Evolutionary conservation across 2,888 invertebrate species (phyloP).

Genomic region (Dysmachus trigonus): DNA sequence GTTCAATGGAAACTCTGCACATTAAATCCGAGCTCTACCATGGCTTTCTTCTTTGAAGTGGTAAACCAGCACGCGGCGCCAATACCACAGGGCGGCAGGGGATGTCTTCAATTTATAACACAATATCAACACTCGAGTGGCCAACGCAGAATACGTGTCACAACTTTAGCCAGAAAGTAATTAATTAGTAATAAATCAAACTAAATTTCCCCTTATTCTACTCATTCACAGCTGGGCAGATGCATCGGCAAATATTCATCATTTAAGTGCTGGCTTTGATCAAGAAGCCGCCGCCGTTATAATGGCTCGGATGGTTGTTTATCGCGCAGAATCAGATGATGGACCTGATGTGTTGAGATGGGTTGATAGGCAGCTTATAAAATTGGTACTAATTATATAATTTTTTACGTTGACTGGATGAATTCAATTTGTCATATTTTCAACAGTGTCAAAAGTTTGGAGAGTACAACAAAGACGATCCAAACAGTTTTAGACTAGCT

Average conservation of each 20-base stretch:
- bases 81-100: conserved; percentile 94
- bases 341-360: conserved; percentile 98
- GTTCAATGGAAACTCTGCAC: conserved; percentile 99
- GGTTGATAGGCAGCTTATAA: conserved; percentile 97
- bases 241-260: conserved; percentile 86
- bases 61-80: conserved; percentile 94
- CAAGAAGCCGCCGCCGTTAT: conserved; percentile 98
- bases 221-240: conserved; percentile 85
- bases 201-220: not conserved
- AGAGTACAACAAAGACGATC: conserved; percentile 97
- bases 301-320: conserved; percentile 96
- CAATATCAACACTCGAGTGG: conserved; percentile 99
- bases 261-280: conserved; percentile 94
- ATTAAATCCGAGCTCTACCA: conserved; percentile 89
- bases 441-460: conserved; percentile 98
- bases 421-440: conserved; percentile 37
- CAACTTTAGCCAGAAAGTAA: conserved; percentile 95
- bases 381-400: conserved; percentile 73
- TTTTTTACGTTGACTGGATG: not conserved
- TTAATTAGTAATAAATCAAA: conserved; percentile 49
- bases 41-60: conserved; percentile 96
- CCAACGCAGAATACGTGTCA: conserved; percentile 92
- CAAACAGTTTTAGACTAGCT: conserved; percentile 92
- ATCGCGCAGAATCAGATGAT: conserved; percentile 93
- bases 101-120: conserved; percentile 97